Conservation (phyloP, 1,140 invertebrate species). For the Eriocheir sinensis region DNA sequence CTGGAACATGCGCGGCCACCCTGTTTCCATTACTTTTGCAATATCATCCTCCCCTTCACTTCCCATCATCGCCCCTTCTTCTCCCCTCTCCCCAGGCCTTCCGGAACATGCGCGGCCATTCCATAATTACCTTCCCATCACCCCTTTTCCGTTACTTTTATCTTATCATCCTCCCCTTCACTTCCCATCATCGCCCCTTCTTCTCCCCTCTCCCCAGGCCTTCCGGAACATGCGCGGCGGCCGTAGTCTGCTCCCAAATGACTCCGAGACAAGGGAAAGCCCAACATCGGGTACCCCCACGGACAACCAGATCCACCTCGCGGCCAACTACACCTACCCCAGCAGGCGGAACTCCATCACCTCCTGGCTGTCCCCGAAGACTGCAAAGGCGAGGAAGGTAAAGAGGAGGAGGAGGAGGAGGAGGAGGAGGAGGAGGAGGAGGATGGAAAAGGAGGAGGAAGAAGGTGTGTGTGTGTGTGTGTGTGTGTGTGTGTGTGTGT, state of each 20-base stretch:
- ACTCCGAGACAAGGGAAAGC: constrained; percentile 30
- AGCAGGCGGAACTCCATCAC: constrained; percentile 59
- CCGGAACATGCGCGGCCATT: background rate
- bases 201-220: constrained; percentile 24
- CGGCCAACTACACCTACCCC: constrained; percentile 68
- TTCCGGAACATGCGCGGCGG: constrained; percentile 45
- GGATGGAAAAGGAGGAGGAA: no score
- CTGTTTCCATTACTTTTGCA: background rate
- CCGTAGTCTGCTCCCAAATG: constrained; percentile 51
- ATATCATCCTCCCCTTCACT: background rate
- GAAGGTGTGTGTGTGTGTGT: background rate
- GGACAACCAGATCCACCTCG: constrained; percentile 29
- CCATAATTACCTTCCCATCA: background rate
- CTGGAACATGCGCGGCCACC: no score
- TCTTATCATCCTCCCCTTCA: background rate
- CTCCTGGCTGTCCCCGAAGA: constrained; percentile 70
- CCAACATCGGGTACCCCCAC: constrained; percentile 49
- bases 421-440: background rate
- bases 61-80: background rate
- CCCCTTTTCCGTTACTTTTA: no score
- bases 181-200: background rate
- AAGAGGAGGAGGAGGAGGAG: background rate
- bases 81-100: background rate
- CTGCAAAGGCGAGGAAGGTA: constrained; percentile 58
- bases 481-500: background rate